phyloP scores from a whole-genome alignment of 2,888 invertebrate genomes.

The Hipparchia semele region DNA sequence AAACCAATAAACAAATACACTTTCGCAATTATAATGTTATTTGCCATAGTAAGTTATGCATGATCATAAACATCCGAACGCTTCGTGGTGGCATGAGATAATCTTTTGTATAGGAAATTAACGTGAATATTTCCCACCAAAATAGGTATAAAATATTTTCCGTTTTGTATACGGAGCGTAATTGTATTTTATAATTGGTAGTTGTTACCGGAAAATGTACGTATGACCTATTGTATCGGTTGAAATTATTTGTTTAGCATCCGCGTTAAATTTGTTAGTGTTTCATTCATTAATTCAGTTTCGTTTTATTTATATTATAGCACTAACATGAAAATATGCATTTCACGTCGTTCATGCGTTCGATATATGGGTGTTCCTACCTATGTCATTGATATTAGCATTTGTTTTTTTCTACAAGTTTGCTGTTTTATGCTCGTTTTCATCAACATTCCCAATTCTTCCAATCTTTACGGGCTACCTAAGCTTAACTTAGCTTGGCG shows the following conservation, averaged over 20 bases:
- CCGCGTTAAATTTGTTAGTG: background rate
- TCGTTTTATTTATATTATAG: background rate
- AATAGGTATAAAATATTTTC: background rate
- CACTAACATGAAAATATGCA: background rate
- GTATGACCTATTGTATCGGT: conserved; percentile 4
- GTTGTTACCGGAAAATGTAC: background rate
- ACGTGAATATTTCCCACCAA: conserved; percentile 21
- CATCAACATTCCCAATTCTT: no score
- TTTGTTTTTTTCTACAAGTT: no score
- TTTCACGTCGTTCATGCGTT: background rate
- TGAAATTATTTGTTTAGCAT: conserved; percentile 10
- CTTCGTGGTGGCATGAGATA: conserved; percentile 14
- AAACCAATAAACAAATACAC: background rate
- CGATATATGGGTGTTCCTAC: background rate
- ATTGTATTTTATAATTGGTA: conserved; percentile 1
- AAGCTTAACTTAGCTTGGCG: no score
- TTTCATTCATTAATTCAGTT: background rate
- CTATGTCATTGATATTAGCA: background rate
- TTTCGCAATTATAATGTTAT: background rate
- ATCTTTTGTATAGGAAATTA: conserved; percentile 24
- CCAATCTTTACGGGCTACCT: no score
- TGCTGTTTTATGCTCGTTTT: no score
- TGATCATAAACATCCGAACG: conserved; percentile 26
- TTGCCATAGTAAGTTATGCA: background rate
- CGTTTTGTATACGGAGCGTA: background rate